Percentiles rank a stretch among this genome's conserved stretches.
Conservation (phyloP, 2,797 vertebrate genomes). For the Lagodon rhomboides region DNA sequence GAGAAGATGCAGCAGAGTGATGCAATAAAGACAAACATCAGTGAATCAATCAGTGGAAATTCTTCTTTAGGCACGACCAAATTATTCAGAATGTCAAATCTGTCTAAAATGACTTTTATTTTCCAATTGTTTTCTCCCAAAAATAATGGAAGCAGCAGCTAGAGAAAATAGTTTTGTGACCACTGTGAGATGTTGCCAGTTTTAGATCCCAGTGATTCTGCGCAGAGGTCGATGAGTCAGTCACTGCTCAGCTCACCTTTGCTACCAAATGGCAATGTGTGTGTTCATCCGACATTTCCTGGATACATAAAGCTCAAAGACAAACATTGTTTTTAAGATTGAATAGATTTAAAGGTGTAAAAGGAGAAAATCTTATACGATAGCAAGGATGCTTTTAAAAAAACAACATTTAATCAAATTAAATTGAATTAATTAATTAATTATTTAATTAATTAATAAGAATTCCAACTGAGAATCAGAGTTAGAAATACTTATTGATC, state of each 20-base stretch:
- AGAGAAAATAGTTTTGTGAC: not conserved
- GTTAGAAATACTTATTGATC: too few species aligned
- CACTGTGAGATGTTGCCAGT: not conserved
- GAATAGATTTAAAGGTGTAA: not conserved
- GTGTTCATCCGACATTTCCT: not conserved
- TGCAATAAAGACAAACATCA: constrained; percentile 17
- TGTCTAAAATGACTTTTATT: not conserved
- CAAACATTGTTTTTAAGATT: not conserved
- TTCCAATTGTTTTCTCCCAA: not conserved
- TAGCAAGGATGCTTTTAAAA: too few species aligned
- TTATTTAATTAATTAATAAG: too few species aligned
- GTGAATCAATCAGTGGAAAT: not conserved
- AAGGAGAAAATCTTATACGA: too few species aligned
- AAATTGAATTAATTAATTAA: too few species aligned
- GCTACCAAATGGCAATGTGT: not conserved
- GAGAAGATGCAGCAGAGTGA: constrained; percentile 13
- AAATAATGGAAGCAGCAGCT: not conserved
- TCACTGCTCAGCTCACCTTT: not conserved
- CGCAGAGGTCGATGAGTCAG: not conserved
- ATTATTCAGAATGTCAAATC: not conserved
- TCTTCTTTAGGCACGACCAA: not conserved
- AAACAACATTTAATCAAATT: too few species aligned
- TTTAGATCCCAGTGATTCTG: not conserved
- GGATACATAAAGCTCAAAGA: not conserved
- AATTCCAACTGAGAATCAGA: too few species aligned